These are phyloP conservation scores for Synanthedon vespiformis DNA, from an alignment of 2,888 invertebrate genomes.

Conservation along the genomic window DNA sequence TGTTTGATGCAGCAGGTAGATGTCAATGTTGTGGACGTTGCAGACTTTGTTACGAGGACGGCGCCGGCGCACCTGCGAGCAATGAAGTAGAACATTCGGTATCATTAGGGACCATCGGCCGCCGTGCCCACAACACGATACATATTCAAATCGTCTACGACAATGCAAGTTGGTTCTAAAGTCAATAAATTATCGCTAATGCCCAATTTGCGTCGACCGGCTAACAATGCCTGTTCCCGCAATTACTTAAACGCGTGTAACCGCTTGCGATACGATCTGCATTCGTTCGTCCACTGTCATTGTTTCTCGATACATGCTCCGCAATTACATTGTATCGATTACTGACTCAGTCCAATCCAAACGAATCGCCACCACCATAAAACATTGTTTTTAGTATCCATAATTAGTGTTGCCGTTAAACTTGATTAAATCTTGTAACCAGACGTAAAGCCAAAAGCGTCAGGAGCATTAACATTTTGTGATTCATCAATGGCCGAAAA, in stretches of 20 bases:
- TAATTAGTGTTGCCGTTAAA: slow-evolving; percentile 50
- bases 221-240: slow-evolving; percentile 68
- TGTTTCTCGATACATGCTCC: slow-evolving; percentile 59
- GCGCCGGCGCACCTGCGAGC: slow-evolving; percentile 50
- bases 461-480: background rate
- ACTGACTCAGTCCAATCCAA: slow-evolving; percentile 53
- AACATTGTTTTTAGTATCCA: slow-evolving; percentile 52
- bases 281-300: slow-evolving; percentile 32
- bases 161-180: slow-evolving; percentile 63
- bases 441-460: too few species aligned
- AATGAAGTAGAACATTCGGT: slow-evolving; percentile 65
- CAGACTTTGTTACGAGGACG: slow-evolving; percentile 11
- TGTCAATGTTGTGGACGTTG: too few species aligned
- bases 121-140: slow-evolving; percentile 46
- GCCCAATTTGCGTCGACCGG: slow-evolving; percentile 67
- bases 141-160: slow-evolving; percentile 62
- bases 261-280: slow-evolving; percentile 61
- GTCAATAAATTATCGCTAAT: slow-evolving; percentile 68
- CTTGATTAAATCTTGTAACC: slow-evolving; percentile 25
- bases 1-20: slow-evolving; percentile 2
- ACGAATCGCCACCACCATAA: slow-evolving; percentile 54
- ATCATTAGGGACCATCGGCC: slow-evolving; percentile 56
- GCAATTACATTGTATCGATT: slow-evolving; percentile 65
- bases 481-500: slow-evolving; percentile 9
- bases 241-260: slow-evolving; percentile 70